A percentile compares a stretch with the other conserved stretches of the same genome.
Evolutionary conservation across 2,797 vertebrate genomes (phyloP).

Genomic region (Euthynnus affinis): DNA sequence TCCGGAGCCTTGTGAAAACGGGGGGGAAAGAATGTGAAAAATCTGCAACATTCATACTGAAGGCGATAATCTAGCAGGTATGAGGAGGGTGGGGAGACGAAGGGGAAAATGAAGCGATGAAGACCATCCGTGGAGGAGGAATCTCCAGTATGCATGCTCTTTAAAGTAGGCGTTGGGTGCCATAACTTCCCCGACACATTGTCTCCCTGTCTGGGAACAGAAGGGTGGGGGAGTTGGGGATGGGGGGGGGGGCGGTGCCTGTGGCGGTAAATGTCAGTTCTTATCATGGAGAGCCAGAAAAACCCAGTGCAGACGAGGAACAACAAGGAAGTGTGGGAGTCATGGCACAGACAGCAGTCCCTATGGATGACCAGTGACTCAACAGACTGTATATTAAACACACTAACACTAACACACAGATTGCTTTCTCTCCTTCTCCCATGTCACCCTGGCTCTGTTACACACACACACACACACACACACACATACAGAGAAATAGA

Average conservation of each 20-base stretch:
- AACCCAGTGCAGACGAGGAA: neutral
- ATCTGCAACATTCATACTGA: constrained; percentile 8
- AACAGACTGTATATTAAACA: no score
- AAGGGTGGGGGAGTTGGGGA: constrained; percentile 15
- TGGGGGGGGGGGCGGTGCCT: no score
- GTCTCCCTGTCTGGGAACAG: constrained; percentile 35
- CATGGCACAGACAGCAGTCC: neutral
- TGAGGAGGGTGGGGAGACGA: constrained; percentile 31
- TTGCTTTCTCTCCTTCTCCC: no score
- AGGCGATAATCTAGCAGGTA: constrained; percentile 69
- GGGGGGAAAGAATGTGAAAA: neutral
- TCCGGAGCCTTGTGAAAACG: neutral
- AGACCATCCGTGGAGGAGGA: constrained; percentile 49
- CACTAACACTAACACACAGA: no score
- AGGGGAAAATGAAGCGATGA: constrained; percentile 18
- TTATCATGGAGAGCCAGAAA: no score
- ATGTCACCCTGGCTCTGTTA: no score
- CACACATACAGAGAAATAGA: no score
- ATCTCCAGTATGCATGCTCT: constrained; percentile 58
- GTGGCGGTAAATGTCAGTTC: no score
- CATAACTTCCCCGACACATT: constrained; percentile 45
- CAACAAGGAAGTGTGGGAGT: constrained; percentile 25
- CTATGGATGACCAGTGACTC: no score
- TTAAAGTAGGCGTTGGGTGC: constrained; percentile 44
- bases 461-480: no score